These are phyloP conservation scores for Dryoscopus gambensis DNA, from an alignment of 2,113 vertebrate species.

Conservation along the genomic window DNA sequence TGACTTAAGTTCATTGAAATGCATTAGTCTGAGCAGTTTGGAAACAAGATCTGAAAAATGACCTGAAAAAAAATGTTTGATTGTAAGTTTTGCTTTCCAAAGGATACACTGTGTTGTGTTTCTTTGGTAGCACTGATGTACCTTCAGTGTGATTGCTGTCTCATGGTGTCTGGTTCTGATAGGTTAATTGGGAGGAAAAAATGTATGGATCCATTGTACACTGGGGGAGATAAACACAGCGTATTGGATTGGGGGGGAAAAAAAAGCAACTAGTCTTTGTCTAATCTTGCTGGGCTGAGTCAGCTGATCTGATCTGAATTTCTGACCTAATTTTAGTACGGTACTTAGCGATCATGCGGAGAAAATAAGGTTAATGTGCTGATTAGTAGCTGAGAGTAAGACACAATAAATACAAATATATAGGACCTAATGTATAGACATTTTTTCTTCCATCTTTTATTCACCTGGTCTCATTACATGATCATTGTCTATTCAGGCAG, in stretches of 20 bases:
- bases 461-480: background rate
- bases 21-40: background rate
- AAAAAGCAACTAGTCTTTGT: conserved; percentile 19
- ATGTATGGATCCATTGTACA: background rate
- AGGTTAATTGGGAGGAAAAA: conserved; percentile 35
- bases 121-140: background rate
- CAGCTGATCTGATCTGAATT: conserved; percentile 75
- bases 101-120: background rate
- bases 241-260: background rate
- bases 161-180: background rate
- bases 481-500: background rate
- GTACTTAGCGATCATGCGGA: conserved; percentile 30
- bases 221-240: background rate
- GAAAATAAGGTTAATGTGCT: conserved; percentile 74
- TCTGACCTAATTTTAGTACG: conserved; percentile 76
- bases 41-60: background rate
- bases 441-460: background rate
- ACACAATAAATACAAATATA: background rate
- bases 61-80: background rate
- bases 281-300: conserved; percentile 52
- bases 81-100: background rate
- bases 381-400: conserved; percentile 46
- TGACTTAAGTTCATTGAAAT: conserved; percentile 17
- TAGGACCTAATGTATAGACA: background rate
- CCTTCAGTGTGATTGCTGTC: background rate